phyloP scores from a whole-genome alignment of 2,797 vertebrate genomes.

The Tinamus major region DNA sequence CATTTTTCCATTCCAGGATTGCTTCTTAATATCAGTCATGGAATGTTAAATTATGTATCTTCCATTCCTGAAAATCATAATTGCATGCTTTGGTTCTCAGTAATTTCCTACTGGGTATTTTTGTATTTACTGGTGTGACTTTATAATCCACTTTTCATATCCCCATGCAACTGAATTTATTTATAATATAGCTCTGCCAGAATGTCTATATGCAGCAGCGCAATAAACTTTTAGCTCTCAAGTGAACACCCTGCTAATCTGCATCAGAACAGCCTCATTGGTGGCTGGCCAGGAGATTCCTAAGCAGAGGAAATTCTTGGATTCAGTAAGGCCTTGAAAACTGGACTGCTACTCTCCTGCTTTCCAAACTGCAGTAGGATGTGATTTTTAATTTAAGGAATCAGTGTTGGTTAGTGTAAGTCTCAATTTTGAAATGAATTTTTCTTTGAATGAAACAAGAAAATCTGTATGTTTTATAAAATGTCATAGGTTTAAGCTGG shows the following conservation, averaged over 20 bases:
- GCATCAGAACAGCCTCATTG: background rate
- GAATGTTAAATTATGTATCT: background rate
- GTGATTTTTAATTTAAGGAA: background rate
- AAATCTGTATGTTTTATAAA: background rate
- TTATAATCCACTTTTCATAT: background rate
- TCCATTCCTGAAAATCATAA: background rate
- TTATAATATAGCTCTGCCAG: background rate
- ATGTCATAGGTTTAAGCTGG: background rate
- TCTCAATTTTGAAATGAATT: background rate
- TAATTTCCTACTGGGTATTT: background rate
- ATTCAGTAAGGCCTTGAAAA: background rate
- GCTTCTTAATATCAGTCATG: background rate
- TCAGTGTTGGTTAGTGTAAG: background rate
- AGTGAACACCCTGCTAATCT: background rate
- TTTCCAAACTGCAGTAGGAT: background rate
- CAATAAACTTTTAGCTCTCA: background rate
- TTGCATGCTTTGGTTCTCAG: background rate
- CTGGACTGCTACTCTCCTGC: background rate
- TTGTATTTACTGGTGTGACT: background rate
- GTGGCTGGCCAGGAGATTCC: background rate
- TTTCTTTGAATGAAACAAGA: background rate
- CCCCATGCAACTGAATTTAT: background rate
- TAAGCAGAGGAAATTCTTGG: background rate
- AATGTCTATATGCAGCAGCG: background rate
- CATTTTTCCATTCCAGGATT: background rate